phyloP scores from a whole-genome alignment of 2,888 invertebrate species.

The Tridacna crocea region DNA sequence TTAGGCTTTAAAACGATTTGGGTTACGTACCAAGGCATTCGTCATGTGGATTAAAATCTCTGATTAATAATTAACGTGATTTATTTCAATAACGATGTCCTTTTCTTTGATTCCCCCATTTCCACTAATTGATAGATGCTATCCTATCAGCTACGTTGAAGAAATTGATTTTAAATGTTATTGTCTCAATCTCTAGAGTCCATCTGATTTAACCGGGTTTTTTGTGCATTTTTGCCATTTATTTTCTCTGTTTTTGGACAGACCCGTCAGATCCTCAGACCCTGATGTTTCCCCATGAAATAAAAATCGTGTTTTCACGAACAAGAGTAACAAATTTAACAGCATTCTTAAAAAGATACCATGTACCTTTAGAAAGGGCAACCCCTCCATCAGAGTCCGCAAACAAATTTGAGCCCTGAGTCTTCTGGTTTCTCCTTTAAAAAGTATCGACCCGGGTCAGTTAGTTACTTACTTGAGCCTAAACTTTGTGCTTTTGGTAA shows the following conservation, averaged over 20 bases:
- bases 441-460: no score
- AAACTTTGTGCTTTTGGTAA: no score
- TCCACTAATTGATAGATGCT: conserved; percentile 60
- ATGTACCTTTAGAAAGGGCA: no score
- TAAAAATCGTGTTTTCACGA: no score
- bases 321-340: no score
- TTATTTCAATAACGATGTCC: conserved; percentile 59
- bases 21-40: conserved; percentile 44
- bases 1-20: conserved; percentile 41
- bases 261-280: not conserved
- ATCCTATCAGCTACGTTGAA: conserved; percentile 55
- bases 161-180: conserved; percentile 69
- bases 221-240: conserved; percentile 12
- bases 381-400: no score
- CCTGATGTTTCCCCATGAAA: no score
- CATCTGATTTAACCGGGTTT: conserved; percentile 54
- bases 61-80: conserved; percentile 64
- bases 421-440: no score
- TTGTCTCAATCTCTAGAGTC: conserved; percentile 47
- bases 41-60: conserved; percentile 57
- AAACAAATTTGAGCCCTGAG: no score
- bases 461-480: no score
- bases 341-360: no score
- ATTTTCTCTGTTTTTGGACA: not conserved
- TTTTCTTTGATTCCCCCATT: conserved; percentile 45